These are phyloP conservation scores for Eidolon dupreanum DNA, from an alignment of 2,797 vertebrate genomes.

Conservation along the genomic window DNA sequence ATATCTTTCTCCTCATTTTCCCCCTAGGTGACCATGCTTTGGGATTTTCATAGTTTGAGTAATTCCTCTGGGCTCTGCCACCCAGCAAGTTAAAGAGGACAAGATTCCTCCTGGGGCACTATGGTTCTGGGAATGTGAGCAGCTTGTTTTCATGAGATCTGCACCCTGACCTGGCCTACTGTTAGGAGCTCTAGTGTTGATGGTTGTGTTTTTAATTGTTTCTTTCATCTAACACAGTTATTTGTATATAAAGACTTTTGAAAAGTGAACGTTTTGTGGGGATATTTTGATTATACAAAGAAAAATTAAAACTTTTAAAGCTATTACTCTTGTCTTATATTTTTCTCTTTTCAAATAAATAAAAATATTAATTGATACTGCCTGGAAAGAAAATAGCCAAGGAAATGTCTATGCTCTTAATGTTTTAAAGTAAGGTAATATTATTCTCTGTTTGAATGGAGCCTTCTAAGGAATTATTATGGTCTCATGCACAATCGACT, in stretches of 20 bases:
- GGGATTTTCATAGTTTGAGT: constrained; percentile 73
- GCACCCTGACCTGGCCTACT: constrained; percentile 5
- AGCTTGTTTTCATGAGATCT: constrained; percentile 67
- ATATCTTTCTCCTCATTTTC: constrained; percentile 59
- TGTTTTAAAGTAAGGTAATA: constrained; percentile 69
- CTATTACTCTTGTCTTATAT: constrained; percentile 32
- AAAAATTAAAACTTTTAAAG: constrained; percentile 68
- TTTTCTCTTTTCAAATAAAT: constrained; percentile 65
- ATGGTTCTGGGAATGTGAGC: constrained; percentile 53
- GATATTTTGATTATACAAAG: constrained; percentile 49
- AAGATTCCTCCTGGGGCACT: constrained; percentile 42
- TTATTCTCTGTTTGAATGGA: constrained; percentile 74
- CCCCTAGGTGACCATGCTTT: constrained; percentile 65
- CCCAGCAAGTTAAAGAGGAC: constrained; percentile 65
- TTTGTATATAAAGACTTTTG: constrained; percentile 48
- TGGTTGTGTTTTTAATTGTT: constrained; percentile 37
- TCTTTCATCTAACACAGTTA: constrained; percentile 24
- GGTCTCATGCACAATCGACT: constrained; percentile 73
- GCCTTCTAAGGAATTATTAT: constrained; percentile 77
- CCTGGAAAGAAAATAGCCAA: constrained; percentile 59
- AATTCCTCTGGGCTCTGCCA: constrained; percentile 69
- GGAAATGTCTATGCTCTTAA: constrained; percentile 40
- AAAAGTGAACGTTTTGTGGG: constrained; percentile 48
- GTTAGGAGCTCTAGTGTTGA: neutral
- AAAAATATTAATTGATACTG: constrained; percentile 59